Conservation (phyloP, 2,888 invertebrate species). For the Plagodis dolabraria region DNA sequence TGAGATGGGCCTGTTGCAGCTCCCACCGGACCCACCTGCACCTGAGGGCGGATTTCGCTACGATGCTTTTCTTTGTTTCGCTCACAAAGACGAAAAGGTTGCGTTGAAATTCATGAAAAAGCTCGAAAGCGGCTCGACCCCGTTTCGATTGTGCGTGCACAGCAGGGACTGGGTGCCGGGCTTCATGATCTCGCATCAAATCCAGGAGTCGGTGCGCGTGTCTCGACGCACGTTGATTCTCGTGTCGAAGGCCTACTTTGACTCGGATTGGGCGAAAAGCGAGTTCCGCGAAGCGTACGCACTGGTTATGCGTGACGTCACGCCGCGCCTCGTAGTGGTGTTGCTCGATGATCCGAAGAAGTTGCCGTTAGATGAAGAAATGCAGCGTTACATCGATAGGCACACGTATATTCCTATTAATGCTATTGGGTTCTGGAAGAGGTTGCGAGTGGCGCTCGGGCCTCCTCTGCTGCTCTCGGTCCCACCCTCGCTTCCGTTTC, state of each 20-base stretch:
- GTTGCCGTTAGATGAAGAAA: conserved; percentile 85
- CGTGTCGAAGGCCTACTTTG: conserved; percentile 49
- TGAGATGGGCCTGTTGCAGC: conserved; percentile 35
- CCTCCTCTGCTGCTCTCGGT: conserved; percentile 42
- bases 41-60: conserved; percentile 64
- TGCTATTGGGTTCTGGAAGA: conserved; percentile 93
- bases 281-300: conserved; percentile 86
- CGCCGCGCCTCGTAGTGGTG: conserved; percentile 89
- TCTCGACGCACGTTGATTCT: conserved; percentile 78
- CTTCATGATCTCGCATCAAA: conserved; percentile 86
- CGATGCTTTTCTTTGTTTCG: conserved; percentile 93
- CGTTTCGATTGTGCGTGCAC: conserved; percentile 87
- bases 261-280: conserved; percentile 87
- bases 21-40: conserved; percentile 19
- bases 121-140: conserved; percentile 83
- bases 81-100: conserved; percentile 90
- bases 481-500: conserved; percentile 82
- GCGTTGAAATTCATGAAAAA: conserved; percentile 87
- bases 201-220: conserved; percentile 89
- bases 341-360: conserved; percentile 82
- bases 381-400: conserved; percentile 87
- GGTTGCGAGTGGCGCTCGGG: conserved; percentile 89
- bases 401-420: conserved; percentile 94
- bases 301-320: conserved; percentile 63
- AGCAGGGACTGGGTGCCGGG: conserved; percentile 87